These are phyloP conservation scores for Latrodectus elegans DNA, from an alignment of 2,888 invertebrate species.

Conservation along the genomic window DNA sequence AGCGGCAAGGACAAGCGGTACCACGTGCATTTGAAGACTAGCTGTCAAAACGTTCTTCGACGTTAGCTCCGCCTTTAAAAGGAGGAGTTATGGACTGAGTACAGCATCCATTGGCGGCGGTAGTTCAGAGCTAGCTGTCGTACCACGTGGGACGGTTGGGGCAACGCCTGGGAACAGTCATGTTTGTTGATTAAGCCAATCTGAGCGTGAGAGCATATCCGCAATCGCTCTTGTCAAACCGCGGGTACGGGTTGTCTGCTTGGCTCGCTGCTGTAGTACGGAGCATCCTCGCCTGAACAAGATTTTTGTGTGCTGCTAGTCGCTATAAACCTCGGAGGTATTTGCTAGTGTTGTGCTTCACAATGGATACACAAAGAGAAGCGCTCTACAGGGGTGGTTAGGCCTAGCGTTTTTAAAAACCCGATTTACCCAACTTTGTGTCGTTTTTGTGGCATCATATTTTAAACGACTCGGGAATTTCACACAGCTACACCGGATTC, in stretches of 20 bases:
- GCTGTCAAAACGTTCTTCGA: slow-evolving; percentile 58
- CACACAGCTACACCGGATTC: slow-evolving; percentile 19
- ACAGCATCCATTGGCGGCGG: slow-evolving; percentile 43
- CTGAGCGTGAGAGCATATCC: slow-evolving; percentile 74
- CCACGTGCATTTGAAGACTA: slow-evolving; percentile 66
- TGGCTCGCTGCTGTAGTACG: slow-evolving; percentile 55
- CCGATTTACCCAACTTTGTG: not conserved
- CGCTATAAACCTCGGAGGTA: slow-evolving; percentile 16
- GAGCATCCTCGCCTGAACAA: slow-evolving; percentile 59
- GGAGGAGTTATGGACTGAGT: slow-evolving; percentile 39
- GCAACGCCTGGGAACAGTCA: slow-evolving; percentile 72
- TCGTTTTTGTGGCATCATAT: slow-evolving; percentile 34
- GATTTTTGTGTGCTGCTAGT: slow-evolving; percentile 38
- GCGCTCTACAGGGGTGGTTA: slow-evolving; percentile 47
- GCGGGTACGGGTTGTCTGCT: slow-evolving; percentile 69
- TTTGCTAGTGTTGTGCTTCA: slow-evolving; percentile 32
- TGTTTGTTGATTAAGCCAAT: slow-evolving; percentile 74
- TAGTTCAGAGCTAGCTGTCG: slow-evolving; percentile 69
- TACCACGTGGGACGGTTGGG: slow-evolving; percentile 73
- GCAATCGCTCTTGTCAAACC: slow-evolving; percentile 73
- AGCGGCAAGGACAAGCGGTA: slow-evolving; percentile 58
- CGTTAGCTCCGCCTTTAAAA: slow-evolving; percentile 20
- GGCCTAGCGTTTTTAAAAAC: slow-evolving; percentile 47
- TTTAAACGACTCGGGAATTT: slow-evolving; percentile 19
- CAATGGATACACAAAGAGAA: slow-evolving; percentile 68